Evolutionary conservation across 2,888 invertebrate genomes (phyloP).

Genomic region (Polymixis lichenea): DNA sequence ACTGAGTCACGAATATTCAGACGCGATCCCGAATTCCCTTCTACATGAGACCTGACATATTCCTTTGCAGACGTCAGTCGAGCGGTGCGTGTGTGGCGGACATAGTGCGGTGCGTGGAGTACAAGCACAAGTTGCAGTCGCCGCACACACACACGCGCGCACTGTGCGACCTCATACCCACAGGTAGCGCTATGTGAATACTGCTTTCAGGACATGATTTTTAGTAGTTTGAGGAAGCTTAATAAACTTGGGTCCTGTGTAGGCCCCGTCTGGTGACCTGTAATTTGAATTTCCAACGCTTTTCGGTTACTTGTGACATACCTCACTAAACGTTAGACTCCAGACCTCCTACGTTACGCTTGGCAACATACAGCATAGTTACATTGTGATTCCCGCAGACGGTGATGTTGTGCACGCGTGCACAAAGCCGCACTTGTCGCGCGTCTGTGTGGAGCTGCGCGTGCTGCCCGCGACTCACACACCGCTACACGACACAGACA

Average conservation of each 20-base stretch:
- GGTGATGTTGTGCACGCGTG: slow-evolving; percentile 44
- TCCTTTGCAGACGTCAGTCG: slow-evolving; percentile 31
- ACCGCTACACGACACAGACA: slow-evolving; percentile 68
- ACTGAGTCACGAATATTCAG: background rate
- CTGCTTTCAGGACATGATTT: background rate
- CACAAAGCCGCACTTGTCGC: slow-evolving; percentile 80
- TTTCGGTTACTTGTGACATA: background rate
- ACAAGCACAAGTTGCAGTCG: slow-evolving; percentile 78
- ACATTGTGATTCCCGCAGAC: background rate
- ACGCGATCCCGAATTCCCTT: background rate
- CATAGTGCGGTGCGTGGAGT: slow-evolving; percentile 88
- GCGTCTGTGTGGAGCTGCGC: slow-evolving; percentile 91
- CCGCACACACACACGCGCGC: slow-evolving; percentile 78
- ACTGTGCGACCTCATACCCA: slow-evolving; percentile 86
- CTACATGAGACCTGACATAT: background rate
- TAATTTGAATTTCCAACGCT: too few relatives aligned
- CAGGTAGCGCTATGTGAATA: slow-evolving; percentile 26
- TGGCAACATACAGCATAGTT: background rate
- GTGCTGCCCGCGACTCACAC: slow-evolving; percentile 63
- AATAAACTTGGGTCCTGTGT: background rate
- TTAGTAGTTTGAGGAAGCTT: background rate
- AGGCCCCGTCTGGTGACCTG: background rate
- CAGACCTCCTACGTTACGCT: background rate
- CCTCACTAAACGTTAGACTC: background rate
- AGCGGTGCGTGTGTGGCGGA: slow-evolving; percentile 69